Conservation (phyloP, 2,113 vertebrate species). For the Phocoena sinus region DNA sequence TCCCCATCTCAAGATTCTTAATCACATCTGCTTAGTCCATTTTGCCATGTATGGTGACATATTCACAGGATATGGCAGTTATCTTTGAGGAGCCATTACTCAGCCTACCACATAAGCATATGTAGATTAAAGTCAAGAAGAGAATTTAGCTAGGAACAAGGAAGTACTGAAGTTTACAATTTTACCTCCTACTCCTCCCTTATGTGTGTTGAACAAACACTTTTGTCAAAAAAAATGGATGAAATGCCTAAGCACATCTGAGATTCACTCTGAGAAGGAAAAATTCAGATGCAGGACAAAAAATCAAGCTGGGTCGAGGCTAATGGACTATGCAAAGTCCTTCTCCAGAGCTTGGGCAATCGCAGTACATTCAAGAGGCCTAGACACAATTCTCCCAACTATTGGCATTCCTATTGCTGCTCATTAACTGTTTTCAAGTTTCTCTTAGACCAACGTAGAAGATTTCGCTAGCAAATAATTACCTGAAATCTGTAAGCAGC, state of each 20-base stretch:
- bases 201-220: background rate
- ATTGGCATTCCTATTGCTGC: background rate
- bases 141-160: background rate
- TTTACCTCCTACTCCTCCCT: background rate
- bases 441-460: background rate
- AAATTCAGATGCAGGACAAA: background rate
- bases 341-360: background rate
- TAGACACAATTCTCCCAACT: background rate
- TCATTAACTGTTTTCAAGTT: background rate
- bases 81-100: background rate
- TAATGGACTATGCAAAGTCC: background rate
- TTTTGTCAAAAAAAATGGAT: background rate
- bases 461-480: constrained; percentile 27
- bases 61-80: background rate
- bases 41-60: background rate
- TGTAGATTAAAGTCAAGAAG: background rate
- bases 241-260: background rate
- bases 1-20: background rate
- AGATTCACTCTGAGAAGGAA: background rate
- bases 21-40: background rate
- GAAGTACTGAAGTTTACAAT: background rate
- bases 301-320: background rate
- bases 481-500: constrained; percentile 12
- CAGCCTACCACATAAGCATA: background rate
- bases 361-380: background rate